Evolutionary conservation across 1,140 invertebrate genomes (phyloP).

Genomic region (Bactericera cockerelli): DNA sequence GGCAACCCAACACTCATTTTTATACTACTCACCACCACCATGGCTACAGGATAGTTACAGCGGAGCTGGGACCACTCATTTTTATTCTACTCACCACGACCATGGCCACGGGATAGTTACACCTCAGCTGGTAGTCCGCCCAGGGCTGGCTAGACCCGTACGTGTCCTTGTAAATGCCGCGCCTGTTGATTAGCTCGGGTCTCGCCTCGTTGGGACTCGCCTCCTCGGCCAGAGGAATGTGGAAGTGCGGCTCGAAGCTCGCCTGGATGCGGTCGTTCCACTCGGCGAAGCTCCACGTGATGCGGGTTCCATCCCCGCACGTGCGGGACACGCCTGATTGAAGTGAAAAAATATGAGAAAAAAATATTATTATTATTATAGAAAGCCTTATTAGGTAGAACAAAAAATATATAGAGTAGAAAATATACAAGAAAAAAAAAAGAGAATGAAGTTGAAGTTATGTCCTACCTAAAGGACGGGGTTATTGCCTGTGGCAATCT

Average conservation of each 20-base stretch:
- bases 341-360: neutral
- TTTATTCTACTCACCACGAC: constrained; percentile 63
- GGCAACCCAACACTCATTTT: too few species aligned
- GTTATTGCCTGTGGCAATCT: too few species aligned
- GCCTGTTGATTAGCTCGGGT: constrained; percentile 68
- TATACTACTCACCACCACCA: too few species aligned
- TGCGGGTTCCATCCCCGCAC: constrained; percentile 15
- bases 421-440: too few species aligned
- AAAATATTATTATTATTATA: neutral
- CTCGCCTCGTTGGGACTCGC: constrained; percentile 40
- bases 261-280: constrained; percentile 71
- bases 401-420: too few species aligned
- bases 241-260: constrained; percentile 84
- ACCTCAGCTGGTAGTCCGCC: constrained; percentile 88
- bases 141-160: constrained; percentile 64
- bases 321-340: neutral
- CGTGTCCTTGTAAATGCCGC: constrained; percentile 88
- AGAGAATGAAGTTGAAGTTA: too few species aligned
- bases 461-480: too few species aligned
- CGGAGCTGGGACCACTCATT: too few species aligned
- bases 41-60: too few species aligned
- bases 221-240: constrained; percentile 40
- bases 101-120: constrained; percentile 88
- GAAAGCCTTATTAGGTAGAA: too few species aligned
- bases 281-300: constrained; percentile 53